A percentile compares a stretch with the other conserved stretches of the same genome.
These are phyloP conservation scores for Pocillopora verrucosa DNA, from an alignment of 64 coral and sea anemone species.

Conservation along the genomic window DNA sequence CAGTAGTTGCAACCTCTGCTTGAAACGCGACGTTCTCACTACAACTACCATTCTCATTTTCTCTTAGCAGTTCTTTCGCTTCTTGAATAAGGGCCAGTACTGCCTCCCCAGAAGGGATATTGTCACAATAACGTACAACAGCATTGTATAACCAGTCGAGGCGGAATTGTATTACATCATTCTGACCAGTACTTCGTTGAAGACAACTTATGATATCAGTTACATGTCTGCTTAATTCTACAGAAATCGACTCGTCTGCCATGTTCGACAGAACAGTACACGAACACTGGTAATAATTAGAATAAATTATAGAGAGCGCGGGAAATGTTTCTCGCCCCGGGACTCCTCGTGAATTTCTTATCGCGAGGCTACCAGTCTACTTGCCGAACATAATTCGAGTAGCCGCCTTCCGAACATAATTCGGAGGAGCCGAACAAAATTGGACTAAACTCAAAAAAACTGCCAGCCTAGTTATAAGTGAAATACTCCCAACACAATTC, in stretches of 20 bases:
- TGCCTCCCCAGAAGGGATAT: not conserved
- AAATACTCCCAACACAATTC: not conserved
- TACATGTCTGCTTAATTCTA: not conserved
- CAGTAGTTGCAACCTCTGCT: slow-evolving; percentile 11
- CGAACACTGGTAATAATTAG: too few species aligned
- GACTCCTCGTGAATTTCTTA: too few species aligned
- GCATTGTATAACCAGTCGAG: not conserved
- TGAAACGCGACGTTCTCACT: slow-evolving; percentile 2
- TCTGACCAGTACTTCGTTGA: slow-evolving; percentile 1
- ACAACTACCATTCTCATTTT: not conserved
- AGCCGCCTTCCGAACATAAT: too few species aligned
- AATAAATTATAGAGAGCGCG: too few species aligned
- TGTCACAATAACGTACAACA: not conserved
- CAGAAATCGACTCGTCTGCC: slow-evolving; percentile 10
- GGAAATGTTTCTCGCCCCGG: too few species aligned
- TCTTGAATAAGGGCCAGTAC: not conserved
- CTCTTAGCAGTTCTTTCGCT: not conserved
- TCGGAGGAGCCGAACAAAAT: too few species aligned
- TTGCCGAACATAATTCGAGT: too few species aligned
- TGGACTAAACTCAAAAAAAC: too few species aligned
- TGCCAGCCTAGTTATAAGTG: too few species aligned
- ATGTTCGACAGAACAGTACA: not conserved
- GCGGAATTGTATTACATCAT: not conserved
- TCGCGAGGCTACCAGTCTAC: too few species aligned
- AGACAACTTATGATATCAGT: slow-evolving; percentile 10